A percentile compares a stretch with the other conserved stretches of the same genome.
phyloP scores from a whole-genome alignment of 2,888 invertebrate species.

The Tholera decimalis region DNA sequence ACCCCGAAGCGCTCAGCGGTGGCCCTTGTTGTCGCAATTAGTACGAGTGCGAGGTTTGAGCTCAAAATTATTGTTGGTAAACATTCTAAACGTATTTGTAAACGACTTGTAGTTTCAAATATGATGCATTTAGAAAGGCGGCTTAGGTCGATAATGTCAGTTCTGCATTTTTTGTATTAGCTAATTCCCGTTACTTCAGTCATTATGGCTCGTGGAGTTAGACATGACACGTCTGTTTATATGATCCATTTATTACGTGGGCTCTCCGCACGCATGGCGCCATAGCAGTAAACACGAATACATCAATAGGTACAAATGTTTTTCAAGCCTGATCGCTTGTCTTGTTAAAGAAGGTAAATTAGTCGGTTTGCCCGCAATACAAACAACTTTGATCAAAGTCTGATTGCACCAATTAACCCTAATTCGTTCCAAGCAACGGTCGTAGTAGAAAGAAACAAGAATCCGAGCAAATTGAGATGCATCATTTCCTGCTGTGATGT shows the following conservation, averaged over 20 bases:
- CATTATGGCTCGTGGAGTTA: constrained; percentile 11
- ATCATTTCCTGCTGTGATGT: constrained; percentile 60
- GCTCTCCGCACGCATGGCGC: constrained; percentile 49
- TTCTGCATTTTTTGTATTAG: constrained; percentile 13
- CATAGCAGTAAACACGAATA: constrained; percentile 49
- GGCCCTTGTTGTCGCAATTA: constrained; percentile 18
- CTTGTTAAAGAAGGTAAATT: constrained; percentile 44
- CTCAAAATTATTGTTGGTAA: constrained; percentile 22
- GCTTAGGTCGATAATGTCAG: background rate
- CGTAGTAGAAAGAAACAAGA: constrained; percentile 52
- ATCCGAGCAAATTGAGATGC: constrained; percentile 64
- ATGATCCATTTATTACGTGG: constrained; percentile 65
- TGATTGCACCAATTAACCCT: constrained; percentile 66
- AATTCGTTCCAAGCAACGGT: constrained; percentile 59
- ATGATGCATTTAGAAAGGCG: background rate
- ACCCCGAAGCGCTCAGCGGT: constrained; percentile 2
- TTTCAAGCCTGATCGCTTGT: constrained; percentile 42
- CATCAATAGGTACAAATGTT: constrained; percentile 27
- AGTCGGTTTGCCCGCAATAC: constrained; percentile 42
- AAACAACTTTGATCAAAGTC: constrained; percentile 60
- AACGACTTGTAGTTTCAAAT: constrained; percentile 4
- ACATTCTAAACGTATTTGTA: constrained; percentile 17
- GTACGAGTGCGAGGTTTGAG: background rate
- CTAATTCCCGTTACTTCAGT: constrained; percentile 7
- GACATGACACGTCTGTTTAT: constrained; percentile 59